phyloP scores from a whole-genome alignment of 2,888 invertebrate species.

The Cheilosia soror region DNA sequence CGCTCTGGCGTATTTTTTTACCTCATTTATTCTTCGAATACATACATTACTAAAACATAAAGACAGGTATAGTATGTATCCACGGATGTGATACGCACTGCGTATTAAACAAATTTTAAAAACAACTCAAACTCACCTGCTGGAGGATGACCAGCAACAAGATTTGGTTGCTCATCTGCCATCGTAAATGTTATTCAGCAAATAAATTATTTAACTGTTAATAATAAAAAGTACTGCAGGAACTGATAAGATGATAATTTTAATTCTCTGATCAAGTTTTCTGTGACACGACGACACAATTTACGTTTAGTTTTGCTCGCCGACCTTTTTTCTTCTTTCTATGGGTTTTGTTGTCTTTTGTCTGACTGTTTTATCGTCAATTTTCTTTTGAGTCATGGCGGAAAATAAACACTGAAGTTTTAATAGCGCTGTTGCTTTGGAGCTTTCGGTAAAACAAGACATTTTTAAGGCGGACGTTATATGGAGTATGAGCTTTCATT shows the following conservation, averaged over 20 bases:
- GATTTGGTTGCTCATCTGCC: slow-evolving; percentile 88
- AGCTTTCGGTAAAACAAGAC: neutral
- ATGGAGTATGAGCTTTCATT: neutral
- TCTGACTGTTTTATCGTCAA: slow-evolving; percentile 50
- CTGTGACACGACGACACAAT: slow-evolving; percentile 80
- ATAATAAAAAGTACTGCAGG: neutral
- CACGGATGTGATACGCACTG: neutral
- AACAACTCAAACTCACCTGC: slow-evolving; percentile 87
- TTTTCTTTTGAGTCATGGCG: slow-evolving; percentile 22
- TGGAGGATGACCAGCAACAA: slow-evolving; percentile 95
- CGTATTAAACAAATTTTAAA: neutral
- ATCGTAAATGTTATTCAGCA: slow-evolving; percentile 76
- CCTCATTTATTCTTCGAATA: too few species aligned
- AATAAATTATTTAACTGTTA: neutral
- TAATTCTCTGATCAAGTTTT: slow-evolving; percentile 22
- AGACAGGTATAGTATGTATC: too few species aligned
- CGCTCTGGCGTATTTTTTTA: too few species aligned
- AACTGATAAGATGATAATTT: neutral
- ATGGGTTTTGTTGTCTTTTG: slow-evolving; percentile 39
- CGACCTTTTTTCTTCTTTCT: slow-evolving; percentile 50
- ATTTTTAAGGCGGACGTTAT: neutral
- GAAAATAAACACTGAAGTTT: slow-evolving; percentile 35
- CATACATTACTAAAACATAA: too few species aligned
- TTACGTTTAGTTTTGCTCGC: slow-evolving; percentile 21
- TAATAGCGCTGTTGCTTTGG: neutral